Evolutionary conservation across 2,113 vertebrate species (phyloP).

Genomic region (Cacatua alba): DNA sequence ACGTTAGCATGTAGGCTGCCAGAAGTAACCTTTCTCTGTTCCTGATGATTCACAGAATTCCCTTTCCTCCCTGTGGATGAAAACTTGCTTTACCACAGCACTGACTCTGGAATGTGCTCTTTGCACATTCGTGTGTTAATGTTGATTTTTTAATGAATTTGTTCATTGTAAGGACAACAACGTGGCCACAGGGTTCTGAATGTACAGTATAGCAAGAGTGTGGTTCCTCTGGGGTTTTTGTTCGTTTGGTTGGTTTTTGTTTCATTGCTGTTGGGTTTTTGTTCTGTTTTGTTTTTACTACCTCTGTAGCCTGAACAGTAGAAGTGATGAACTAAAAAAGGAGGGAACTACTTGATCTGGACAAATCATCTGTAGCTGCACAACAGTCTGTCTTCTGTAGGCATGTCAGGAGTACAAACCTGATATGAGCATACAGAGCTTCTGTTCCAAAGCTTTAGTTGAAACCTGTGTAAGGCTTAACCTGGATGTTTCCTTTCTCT

Average conservation of each 20-base stretch:
- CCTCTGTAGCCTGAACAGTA: conserved; percentile 72
- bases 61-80: conserved; percentile 62
- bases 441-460: conserved; percentile 28
- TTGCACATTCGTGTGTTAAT: conserved; percentile 66
- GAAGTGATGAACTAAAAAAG: conserved; percentile 42
- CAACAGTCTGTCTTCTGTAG: neutral
- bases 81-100: conserved; percentile 73
- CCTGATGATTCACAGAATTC: conserved; percentile 58
- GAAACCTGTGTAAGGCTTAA: conserved; percentile 18
- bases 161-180: conserved; percentile 76
- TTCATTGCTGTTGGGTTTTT: neutral
- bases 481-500: conserved; percentile 23
- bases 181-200: conserved; percentile 77
- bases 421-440: neutral
- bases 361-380: neutral
- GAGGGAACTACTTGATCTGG: conserved; percentile 30
- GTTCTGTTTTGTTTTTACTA: conserved; percentile 67
- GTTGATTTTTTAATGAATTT: conserved; percentile 70
- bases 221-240: conserved; percentile 31
- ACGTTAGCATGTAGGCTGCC: conserved; percentile 57
- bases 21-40: conserved; percentile 59
- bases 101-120: conserved; percentile 71
- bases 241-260: neutral
- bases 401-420: conserved; percentile 1
- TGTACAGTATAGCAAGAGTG: conserved; percentile 70